Evolutionary conservation across 2,113 vertebrate species (phyloP), one percentile per base, ranked within the genome.

Genomic region (Hemichromis elongatus): DNA sequence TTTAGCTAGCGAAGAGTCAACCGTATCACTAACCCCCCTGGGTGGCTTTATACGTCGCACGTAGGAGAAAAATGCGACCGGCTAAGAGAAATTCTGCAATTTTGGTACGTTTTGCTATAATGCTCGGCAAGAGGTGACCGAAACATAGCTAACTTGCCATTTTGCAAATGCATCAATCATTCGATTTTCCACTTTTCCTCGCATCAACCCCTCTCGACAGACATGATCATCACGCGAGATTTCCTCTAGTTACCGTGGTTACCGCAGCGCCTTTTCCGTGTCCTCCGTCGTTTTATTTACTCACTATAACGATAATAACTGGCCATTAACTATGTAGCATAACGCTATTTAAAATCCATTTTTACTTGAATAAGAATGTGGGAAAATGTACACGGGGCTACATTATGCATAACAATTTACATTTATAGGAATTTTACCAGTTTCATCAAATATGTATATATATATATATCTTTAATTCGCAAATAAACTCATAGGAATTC

Each of bases 101-200:
- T 54, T 30, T 70, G 54, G 33, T 84, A 35, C 21, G 83, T 80
- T 77, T 66, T 79, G 4, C 42, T 80, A 9, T 55, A 84, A 81
- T 33, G 70, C n/a, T 82, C 77, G 7, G 42, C 33, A 42, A 85
- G 73, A 54, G 40, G 52, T 40, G 79, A 78, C 10, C 24, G 77
- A 82, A 90, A 91, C 92, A 94, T 91, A 86, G 86, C 91, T 78
- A 89, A 83, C 79, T 89, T 85, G 30, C 57, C 84, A 88, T 88
- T 92, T 92, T 50, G 86, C 84, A 92, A 90, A 90, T 80, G 90
- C 88, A 93, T 91, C 94, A 92, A 90, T 92, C 91, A 91, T 83
- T 91, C 81, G 91, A 91, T 92, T 92, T 87, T 90, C 92, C 92
- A 94, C 89, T 94, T 94, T 92, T 94, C 90, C 88, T 95, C 88